Percentiles rank a stretch among this genome's conserved stretches.
These are phyloP conservation scores for Myripristis jacobus DNA, from an alignment of 2,797 vertebrate species.

Conservation along the genomic window DNA sequence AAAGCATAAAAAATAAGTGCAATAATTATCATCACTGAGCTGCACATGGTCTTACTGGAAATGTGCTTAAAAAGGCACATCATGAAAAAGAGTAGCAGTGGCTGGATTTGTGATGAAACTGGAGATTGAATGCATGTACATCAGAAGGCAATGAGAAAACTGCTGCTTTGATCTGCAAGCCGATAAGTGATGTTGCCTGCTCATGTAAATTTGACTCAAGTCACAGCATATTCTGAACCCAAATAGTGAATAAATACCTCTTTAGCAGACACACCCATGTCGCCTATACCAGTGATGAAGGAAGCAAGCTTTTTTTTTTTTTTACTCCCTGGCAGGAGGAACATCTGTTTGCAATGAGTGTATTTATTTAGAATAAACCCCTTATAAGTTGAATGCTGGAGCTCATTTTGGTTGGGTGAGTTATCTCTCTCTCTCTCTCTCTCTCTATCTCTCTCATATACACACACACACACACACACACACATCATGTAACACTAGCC, in stretches of 20 bases:
- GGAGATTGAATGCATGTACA: too few relatives aligned
- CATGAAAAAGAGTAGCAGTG: too few relatives aligned
- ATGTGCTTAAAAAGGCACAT: too few relatives aligned
- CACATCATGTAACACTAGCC: conserved; percentile 34
- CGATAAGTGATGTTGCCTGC: background rate
- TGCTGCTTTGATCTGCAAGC: background rate
- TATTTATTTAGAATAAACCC: conserved; percentile 46
- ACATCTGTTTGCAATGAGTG: conserved; percentile 56
- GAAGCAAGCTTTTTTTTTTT: conserved; percentile 4
- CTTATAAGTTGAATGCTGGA: conserved; percentile 19
- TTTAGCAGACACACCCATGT: background rate
- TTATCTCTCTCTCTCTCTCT: conserved; percentile 17
- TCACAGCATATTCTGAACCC: background rate
- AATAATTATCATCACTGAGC: too few relatives aligned
- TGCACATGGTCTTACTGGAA: too few relatives aligned
- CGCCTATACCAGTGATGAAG: conserved; percentile 19
- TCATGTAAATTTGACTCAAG: background rate
- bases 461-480: conserved; percentile 8
- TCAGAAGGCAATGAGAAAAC: too few relatives aligned
- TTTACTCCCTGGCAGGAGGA: conserved; percentile 15
- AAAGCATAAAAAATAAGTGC: too few relatives aligned
- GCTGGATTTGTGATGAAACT: too few relatives aligned
- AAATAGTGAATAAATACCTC: background rate
- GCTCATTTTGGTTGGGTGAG: background rate
- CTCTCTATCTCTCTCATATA: conserved; percentile 8